Percentiles rank a stretch among this genome's conserved stretches.
phyloP scores from a whole-genome alignment of 1,140 invertebrate species.

The Panulirus ornatus region DNA sequence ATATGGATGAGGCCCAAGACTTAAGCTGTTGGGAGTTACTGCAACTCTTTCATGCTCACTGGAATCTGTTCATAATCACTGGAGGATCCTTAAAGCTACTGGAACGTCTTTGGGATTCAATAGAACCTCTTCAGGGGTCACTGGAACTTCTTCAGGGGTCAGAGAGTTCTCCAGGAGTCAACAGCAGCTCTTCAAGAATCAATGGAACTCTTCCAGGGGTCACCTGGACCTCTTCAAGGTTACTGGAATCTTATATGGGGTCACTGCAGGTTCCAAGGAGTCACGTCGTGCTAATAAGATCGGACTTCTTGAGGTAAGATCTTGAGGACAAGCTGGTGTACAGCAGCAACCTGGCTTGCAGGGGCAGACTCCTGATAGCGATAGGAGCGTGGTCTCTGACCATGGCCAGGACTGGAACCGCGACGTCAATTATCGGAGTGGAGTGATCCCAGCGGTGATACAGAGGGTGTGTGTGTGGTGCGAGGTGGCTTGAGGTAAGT shows the following conservation, averaged over 20 bases:
- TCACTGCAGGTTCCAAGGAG: too few species aligned
- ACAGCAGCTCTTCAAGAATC: too few species aligned
- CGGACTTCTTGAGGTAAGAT: too few species aligned
- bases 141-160: background rate
- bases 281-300: too few species aligned
- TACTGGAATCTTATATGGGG: too few species aligned
- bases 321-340: too few species aligned
- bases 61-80: too few species aligned
- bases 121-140: background rate
- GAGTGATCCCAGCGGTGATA: background rate
- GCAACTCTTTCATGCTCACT: too few species aligned
- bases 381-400: background rate
- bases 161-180: too few species aligned
- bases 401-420: background rate
- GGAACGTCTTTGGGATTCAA: background rate
- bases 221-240: too few species aligned
- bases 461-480: slow-evolving; percentile 29
- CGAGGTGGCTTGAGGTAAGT: slow-evolving; percentile 15
- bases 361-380: background rate
- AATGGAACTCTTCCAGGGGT: too few species aligned
- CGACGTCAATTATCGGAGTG: background rate
- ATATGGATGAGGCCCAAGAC: background rate
- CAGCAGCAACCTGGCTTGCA: background rate
- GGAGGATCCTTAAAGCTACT: too few species aligned
- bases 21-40: background rate